A percentile compares a stretch with the other conserved stretches of the same genome.
Conservation (phyloP, 2,113 vertebrate genomes). For the Ariopsis seemanni region DNA sequence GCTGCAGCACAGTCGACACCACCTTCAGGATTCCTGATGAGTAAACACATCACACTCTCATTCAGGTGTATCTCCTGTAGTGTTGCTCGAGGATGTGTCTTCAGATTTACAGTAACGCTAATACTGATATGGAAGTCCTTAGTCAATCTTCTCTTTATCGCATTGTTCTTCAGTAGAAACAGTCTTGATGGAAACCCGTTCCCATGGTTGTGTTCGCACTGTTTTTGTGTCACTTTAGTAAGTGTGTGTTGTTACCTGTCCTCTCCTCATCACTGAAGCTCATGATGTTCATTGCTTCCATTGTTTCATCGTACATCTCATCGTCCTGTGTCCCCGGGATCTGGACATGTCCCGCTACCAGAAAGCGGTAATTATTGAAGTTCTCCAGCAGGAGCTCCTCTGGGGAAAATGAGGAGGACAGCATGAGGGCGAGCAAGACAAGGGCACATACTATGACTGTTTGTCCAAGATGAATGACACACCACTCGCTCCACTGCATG, state of each 20-base stretch:
- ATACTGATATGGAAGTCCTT: not conserved
- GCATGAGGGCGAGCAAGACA: not conserved
- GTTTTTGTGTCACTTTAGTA: not conserved
- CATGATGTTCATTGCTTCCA: constrained; percentile 88
- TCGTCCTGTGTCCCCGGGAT: constrained; percentile 81
- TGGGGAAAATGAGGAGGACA: constrained; percentile 46
- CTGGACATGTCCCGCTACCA: constrained; percentile 78
- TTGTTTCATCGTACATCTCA: constrained; percentile 85
- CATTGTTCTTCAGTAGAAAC: not conserved
- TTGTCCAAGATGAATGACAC: not conserved
- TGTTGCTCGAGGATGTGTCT: not conserved
- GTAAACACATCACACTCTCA: not conserved
- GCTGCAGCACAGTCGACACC: constrained; percentile 83
- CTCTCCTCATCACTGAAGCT: constrained; percentile 84
- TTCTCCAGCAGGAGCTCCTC: constrained; percentile 81
- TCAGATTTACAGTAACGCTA: not conserved
- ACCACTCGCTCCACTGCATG: not conserved
- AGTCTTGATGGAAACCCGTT: not conserved
- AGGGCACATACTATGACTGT: not conserved
- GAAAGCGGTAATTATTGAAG: constrained; percentile 81
- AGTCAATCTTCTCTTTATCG: not conserved
- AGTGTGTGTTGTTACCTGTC: constrained; percentile 61
- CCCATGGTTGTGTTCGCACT: not conserved
- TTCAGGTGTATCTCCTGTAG: not conserved
- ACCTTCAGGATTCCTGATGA: constrained; percentile 78